phyloP scores from a whole-genome alignment of 2,888 invertebrate genomes.

The Neoscelio sp. region DNA sequence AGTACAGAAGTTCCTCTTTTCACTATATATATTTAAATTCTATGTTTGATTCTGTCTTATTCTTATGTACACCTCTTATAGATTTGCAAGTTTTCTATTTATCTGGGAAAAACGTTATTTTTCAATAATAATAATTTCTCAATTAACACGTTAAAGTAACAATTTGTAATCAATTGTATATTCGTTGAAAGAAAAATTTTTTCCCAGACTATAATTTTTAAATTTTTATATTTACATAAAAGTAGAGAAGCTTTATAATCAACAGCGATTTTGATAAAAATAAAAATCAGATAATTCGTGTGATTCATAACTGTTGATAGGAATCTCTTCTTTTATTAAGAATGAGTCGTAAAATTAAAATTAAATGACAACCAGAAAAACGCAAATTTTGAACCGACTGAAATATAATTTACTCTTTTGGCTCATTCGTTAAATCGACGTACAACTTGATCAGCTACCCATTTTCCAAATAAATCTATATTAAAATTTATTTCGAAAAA shows the following conservation, averaged over 20 bases:
- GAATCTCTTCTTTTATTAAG: conserved; percentile 14
- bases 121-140: no score
- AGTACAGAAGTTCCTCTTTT: conserved; percentile 9
- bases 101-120: conserved; percentile 9
- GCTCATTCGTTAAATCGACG: conserved; percentile 7
- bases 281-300: background rate
- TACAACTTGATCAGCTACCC: background rate
- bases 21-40: conserved; percentile 10
- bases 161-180: no score
- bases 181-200: no score
- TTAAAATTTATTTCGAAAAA: conserved; percentile 2
- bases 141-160: no score
- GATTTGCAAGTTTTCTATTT: conserved; percentile 1
- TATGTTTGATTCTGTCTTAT: conserved; percentile 22
- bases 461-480: conserved; percentile 12
- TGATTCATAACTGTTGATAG: background rate
- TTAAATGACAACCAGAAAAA: no score
- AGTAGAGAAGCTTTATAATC: background rate
- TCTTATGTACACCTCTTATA: conserved; percentile 25
- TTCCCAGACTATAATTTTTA: background rate
- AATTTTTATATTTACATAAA: background rate
- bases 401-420: background rate
- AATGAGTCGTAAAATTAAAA: conserved; percentile 10
- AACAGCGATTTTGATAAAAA: background rate
- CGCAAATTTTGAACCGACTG: no score